phyloP scores from a whole-genome alignment of 2,888 invertebrate species.

The Odontocerum albicorne region DNA sequence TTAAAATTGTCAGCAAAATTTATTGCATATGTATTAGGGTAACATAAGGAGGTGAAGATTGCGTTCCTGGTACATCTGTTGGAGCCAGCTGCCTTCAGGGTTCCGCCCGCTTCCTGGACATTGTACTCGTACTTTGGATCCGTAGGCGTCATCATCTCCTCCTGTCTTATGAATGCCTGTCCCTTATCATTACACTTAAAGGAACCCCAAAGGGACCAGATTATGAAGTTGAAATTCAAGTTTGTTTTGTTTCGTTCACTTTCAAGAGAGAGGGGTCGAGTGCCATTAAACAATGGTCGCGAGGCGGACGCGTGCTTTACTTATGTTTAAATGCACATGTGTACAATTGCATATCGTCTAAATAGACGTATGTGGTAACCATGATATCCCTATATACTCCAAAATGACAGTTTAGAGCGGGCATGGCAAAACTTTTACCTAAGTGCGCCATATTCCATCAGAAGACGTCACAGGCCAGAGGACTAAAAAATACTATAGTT shows the following conservation, averaged over 20 bases:
- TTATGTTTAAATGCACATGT: not conserved
- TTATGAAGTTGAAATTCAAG: constrained; percentile 28
- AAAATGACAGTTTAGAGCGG: no score
- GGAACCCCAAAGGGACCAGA: constrained; percentile 22
- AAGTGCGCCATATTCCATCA: no score
- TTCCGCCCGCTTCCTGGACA: constrained; percentile 36
- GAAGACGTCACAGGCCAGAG: no score
- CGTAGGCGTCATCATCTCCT: constrained; percentile 32
- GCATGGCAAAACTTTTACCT: no score
- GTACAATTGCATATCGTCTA: no score
- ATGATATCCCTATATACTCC: no score
- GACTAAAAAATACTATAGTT: no score
- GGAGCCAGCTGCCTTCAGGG: constrained; percentile 24
- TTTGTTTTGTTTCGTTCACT: constrained; percentile 26
- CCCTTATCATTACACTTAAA: constrained; percentile 33
- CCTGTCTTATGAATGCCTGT: constrained; percentile 31
- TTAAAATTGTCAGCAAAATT: no score
- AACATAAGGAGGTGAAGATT: constrained; percentile 5
- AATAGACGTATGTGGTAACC: no score
- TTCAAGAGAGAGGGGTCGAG: constrained; percentile 20
- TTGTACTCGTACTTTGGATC: constrained; percentile 25
- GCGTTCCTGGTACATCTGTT: constrained; percentile 22
- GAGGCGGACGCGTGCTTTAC: constrained; percentile 19
- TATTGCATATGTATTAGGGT: constrained; percentile 11
- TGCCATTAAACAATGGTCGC: constrained; percentile 28